Evolutionary conservation across 2,888 invertebrate genomes (phyloP).

Genomic region (Philopedon plagiatum): DNA sequence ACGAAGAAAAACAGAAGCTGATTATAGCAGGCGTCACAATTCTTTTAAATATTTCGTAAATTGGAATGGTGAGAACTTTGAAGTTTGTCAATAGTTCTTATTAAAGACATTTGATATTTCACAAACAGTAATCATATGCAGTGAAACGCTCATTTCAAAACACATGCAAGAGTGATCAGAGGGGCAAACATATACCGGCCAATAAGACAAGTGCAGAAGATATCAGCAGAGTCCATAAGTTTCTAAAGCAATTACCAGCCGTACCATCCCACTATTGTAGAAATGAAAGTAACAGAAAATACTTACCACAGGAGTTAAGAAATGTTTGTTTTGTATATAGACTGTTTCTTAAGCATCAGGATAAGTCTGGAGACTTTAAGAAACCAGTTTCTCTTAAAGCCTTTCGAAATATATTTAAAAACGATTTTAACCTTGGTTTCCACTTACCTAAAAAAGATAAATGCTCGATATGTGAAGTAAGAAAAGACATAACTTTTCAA

Average conservation of each 20-base stretch:
- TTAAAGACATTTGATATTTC: conserved; percentile 43
- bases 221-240: conserved; percentile 21
- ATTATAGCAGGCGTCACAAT: conserved; percentile 43
- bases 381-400: too few species aligned
- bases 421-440: too few species aligned
- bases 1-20: conserved; percentile 46
- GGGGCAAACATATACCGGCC: conserved; percentile 39
- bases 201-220: conserved; percentile 31
- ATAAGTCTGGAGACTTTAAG: too few species aligned
- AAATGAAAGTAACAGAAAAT: conserved; percentile 32
- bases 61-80: conserved; percentile 27
- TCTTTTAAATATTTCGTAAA: conserved; percentile 40
- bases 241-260: conserved; percentile 40
- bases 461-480: too few species aligned
- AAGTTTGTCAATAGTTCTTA: conserved; percentile 47
- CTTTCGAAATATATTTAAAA: too few species aligned
- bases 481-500: too few species aligned
- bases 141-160: conserved; percentile 14
- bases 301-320: conserved; percentile 40
- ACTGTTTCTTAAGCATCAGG: conserved; percentile 33
- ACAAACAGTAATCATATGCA: conserved; percentile 42
- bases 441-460: too few species aligned
- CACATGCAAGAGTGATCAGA: conserved; percentile 37
- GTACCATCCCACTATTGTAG: conserved; percentile 50
- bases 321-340: conserved; percentile 40